Evolutionary conservation across 64 coral and sea anemone species (phyloP).

Genomic region (Actinia equina): DNA sequence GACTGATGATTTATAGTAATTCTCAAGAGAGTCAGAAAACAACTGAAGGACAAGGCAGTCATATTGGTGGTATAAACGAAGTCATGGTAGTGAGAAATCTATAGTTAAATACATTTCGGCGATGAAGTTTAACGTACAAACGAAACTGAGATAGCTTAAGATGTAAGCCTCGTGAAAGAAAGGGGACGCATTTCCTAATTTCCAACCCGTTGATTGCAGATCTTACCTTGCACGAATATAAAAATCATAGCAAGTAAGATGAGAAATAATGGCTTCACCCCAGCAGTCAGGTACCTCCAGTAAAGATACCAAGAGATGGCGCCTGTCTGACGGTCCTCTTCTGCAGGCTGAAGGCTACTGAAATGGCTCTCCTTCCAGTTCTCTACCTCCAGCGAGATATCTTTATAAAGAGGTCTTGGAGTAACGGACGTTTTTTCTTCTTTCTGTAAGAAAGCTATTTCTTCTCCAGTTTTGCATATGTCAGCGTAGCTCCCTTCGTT

Average conservation of each 20-base stretch:
- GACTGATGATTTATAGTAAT: too few relatives aligned
- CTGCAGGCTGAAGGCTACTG: conserved; percentile 13
- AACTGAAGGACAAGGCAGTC: too few relatives aligned
- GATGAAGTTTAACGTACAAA: too few relatives aligned
- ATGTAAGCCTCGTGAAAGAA: too few relatives aligned
- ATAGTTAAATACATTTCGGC: too few relatives aligned
- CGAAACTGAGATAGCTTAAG: too few relatives aligned
- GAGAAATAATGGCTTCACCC: not conserved
- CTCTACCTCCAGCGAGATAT: conserved; percentile 1
- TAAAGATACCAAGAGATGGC: conserved; percentile 26
- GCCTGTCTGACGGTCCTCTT: conserved; percentile 38
- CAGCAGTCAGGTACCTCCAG: conserved; percentile 40
- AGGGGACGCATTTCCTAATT: too few relatives aligned
- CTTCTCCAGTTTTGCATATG: conserved; percentile 1
- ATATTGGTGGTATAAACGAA: too few relatives aligned
- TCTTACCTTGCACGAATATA: conserved; percentile 34
- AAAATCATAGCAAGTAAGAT: not conserved
- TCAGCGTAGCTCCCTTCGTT: conserved; percentile 26
- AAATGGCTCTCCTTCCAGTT: conserved; percentile 17
- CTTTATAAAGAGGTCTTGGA: conserved; percentile 14
- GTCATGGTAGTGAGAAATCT: too few relatives aligned
- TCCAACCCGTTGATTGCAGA: not conserved
- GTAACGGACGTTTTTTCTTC: not conserved
- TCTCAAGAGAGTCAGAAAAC: too few relatives aligned
- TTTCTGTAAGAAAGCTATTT: conserved; percentile 13